Evolutionary conservation across 35 echinoderm and acorn worm genomes (phyloP).

Genomic region (Nesometra sesokonis): DNA sequence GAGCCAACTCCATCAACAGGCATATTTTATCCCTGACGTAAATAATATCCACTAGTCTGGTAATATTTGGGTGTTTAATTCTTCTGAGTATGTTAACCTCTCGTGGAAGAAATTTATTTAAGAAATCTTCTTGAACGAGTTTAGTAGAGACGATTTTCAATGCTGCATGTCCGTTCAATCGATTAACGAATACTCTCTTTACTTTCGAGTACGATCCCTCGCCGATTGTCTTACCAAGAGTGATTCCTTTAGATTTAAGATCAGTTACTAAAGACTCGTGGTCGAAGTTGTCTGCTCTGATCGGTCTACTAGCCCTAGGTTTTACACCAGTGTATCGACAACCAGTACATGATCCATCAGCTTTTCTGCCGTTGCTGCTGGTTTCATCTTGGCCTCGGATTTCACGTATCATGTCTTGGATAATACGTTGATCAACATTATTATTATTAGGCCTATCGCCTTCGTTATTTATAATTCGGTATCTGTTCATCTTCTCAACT

Average conservation of each 20-base stretch:
- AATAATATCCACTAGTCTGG: slow-evolving; percentile 40
- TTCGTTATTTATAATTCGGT: no score
- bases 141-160: slow-evolving; percentile 69
- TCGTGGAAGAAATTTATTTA: slow-evolving; percentile 72
- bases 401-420: no score
- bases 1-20: slow-evolving; percentile 75
- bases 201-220: slow-evolving; percentile 14
- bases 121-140: slow-evolving; percentile 45
- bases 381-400: no score
- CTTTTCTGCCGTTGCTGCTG: no score
- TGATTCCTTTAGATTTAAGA: not conserved
- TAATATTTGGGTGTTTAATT: slow-evolving; percentile 66
- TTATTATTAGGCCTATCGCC: no score
- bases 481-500: no score
- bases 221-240: not conserved
- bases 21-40: slow-evolving; percentile 51
- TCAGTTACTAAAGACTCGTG: not conserved
- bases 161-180: slow-evolving; percentile 22
- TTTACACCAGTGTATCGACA: no score
- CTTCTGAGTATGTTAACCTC: slow-evolving; percentile 45
- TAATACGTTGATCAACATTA: no score
- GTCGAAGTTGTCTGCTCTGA: no score
- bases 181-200: not conserved
- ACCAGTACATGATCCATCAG: no score
- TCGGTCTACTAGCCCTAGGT: no score